phyloP scores from a whole-genome alignment of 1,140 invertebrate species.

The Andricus grossulariae region DNA sequence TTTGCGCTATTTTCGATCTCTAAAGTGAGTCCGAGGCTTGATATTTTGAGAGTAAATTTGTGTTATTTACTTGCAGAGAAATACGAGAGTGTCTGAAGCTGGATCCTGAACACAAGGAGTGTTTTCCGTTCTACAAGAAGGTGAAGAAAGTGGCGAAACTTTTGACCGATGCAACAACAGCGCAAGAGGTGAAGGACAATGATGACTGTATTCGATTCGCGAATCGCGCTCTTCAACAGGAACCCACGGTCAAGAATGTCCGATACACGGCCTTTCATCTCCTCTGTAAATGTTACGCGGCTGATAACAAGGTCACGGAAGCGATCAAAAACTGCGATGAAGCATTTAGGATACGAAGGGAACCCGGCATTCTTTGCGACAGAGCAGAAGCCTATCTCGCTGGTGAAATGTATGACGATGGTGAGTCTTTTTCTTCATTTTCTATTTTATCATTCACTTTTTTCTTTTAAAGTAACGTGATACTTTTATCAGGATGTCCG shows the following conservation, averaged over 20 bases:
- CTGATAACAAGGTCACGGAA: constrained; percentile 72
- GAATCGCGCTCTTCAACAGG: constrained; percentile 81
- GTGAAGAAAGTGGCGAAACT: constrained; percentile 96
- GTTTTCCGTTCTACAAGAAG: constrained; percentile 97
- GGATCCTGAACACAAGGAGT: constrained; percentile 98
- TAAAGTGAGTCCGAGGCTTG: too few species aligned
- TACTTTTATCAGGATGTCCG: too few species aligned
- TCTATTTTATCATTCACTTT: too few species aligned
- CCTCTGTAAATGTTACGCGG: constrained; percentile 84
- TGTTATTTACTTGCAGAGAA: constrained; percentile 79
- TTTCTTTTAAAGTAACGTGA: too few species aligned
- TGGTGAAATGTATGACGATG: constrained; percentile 95
- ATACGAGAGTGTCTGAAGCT: constrained; percentile 98
- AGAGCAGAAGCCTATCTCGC: constrained; percentile 93
- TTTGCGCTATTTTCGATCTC: too few species aligned
- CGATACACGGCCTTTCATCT: constrained; percentile 84
- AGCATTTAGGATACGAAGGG: constrained; percentile 87
- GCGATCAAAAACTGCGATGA: constrained; percentile 87
- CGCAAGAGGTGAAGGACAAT: constrained; percentile 83
- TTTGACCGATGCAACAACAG: constrained; percentile 84
- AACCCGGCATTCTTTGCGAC: constrained; percentile 90
- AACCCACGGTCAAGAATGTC: constrained; percentile 84
- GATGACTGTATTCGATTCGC: constrained; percentile 86
- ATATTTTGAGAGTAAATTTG: background rate
- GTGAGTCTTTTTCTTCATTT: constrained; percentile 72